A percentile compares a stretch with the other conserved stretches of the same genome.
Conservation (phyloP, 2,113 vertebrate species). For the Brevimyrus niger region DNA sequence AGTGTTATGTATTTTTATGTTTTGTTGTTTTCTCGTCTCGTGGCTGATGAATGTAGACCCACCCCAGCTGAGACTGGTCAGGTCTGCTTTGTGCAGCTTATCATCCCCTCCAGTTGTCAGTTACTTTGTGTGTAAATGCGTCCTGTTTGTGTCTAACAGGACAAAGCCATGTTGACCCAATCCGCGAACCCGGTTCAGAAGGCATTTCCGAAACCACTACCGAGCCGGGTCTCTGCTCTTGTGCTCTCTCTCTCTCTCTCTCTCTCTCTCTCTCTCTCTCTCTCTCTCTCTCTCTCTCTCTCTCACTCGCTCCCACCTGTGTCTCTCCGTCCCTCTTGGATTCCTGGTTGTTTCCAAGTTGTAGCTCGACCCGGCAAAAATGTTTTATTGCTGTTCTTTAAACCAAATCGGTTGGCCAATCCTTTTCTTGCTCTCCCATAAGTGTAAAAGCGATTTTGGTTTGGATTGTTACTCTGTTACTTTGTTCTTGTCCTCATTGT, state of each 20-base stretch:
- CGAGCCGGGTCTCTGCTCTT: background rate
- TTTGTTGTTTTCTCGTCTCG: background rate
- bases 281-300: too few relatives aligned
- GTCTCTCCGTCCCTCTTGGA: background rate
- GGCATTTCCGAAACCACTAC: background rate
- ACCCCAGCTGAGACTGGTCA: slow-evolving; percentile 69
- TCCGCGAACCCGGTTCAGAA: background rate
- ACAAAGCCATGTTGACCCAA: too few relatives aligned
- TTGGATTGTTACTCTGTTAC: slow-evolving; percentile 53
- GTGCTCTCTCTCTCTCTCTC: background rate
- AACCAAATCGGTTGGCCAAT: slow-evolving; percentile 58
- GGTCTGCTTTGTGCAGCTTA: slow-evolving; percentile 57
- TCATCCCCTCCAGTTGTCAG: slow-evolving; percentile 30
- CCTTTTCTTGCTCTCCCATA: background rate
- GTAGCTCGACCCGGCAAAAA: background rate
- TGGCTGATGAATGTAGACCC: slow-evolving; percentile 96
- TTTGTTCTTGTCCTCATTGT: slow-evolving; percentile 31
- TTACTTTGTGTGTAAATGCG: background rate
- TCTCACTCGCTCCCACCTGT: background rate
- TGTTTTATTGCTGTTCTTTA: slow-evolving; percentile 1
- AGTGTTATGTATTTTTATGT: slow-evolving; percentile 76
- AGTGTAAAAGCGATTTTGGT: slow-evolving; percentile 58
- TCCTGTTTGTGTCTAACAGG: background rate
- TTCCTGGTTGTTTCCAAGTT: background rate
- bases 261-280: background rate